Conservation (phyloP, 1,140 invertebrate species). For the Acromyrmex echinatior region DNA sequence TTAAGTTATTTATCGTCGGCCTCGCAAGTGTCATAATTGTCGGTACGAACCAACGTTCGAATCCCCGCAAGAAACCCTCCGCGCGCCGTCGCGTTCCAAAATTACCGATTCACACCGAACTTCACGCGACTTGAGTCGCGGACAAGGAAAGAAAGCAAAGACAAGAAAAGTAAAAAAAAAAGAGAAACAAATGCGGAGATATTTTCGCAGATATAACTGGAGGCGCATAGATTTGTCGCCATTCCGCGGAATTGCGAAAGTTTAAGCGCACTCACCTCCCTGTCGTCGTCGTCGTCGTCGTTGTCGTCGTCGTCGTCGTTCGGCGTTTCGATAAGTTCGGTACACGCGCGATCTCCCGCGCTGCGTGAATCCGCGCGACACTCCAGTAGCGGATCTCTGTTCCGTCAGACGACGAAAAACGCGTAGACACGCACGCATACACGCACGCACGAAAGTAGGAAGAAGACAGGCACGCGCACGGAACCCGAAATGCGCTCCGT, state of each 20-base stretch:
- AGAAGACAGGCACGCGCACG: constrained; percentile 10
- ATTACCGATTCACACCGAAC: neutral
- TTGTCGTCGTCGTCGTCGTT: neutral
- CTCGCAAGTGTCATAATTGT: neutral
- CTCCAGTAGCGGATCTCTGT: neutral
- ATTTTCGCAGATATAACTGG: neutral
- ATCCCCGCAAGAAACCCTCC: neutral
- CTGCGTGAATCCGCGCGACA: constrained; percentile 1
- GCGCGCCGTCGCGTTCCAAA: neutral
- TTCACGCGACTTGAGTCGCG: neutral
- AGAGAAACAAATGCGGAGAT: neutral
- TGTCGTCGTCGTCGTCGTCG: neutral
- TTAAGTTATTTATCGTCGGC: constrained; percentile 58
- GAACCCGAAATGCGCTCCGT: neutral
- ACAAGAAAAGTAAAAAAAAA: neutral
- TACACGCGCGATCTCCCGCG: constrained; percentile 21
- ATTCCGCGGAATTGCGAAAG: neutral
- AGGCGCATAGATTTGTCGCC: neutral
- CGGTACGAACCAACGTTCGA: neutral
- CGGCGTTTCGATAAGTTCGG: neutral
- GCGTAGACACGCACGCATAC: neutral
- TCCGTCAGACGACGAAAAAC: neutral
- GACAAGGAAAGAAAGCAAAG: neutral
- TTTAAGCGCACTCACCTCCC: constrained; percentile 33
- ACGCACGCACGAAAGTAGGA: neutral